Base-by-base conservation (phyloP, 2,888 invertebrate species). In the Epicampocera succincta region DNA sequence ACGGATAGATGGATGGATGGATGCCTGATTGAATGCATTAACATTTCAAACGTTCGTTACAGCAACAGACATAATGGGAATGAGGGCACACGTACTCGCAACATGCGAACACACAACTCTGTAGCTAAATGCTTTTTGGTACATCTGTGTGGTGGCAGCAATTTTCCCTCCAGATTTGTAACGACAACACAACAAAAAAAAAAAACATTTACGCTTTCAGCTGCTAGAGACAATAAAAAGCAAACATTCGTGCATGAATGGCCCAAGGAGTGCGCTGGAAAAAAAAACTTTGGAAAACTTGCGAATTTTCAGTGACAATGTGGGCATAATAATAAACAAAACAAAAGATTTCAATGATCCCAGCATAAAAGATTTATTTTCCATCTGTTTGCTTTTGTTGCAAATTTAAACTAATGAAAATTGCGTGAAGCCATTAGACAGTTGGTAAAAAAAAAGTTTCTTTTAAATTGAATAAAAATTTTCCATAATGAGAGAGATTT, bases 401-500 rank as follows among this genome's bases (percentile, higher is more conserved):
- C 61, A 71, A 72, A 76, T 72, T 72, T 61, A 54, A 73, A 48
- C 71, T 61, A 71, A 80, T 72, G 71, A 68, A 80, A 80, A 68
- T 76, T 80, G 80, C 76, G 56, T 68, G 29, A n/a, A 54, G 38
- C 9, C 76, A 61, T 76, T 81, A 63, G 69, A 77, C 54, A 68
- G 61, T 68, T 58, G 13, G 48, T 63, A 48, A 33, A 60, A 73
- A 58, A 15, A 54, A 54, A 29, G n/a, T 46, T 29, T 5, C 44
- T 52, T 74, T 73, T 63, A 60, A 73, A 73, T 68, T 73, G 58
- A 33, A 58, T 73, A 63, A n/a, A 81, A 68, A 63, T 68, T 68
- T 61, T 58, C 56, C 72, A 72, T 56, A 75, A 58, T 65, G 50
- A 74, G 68, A 25, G 48, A 56, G 50, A 58, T 65, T 66, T 58